Base-by-base conservation (phyloP, 2,113 vertebrate genomes). In the Calidris pugnax region DNA sequence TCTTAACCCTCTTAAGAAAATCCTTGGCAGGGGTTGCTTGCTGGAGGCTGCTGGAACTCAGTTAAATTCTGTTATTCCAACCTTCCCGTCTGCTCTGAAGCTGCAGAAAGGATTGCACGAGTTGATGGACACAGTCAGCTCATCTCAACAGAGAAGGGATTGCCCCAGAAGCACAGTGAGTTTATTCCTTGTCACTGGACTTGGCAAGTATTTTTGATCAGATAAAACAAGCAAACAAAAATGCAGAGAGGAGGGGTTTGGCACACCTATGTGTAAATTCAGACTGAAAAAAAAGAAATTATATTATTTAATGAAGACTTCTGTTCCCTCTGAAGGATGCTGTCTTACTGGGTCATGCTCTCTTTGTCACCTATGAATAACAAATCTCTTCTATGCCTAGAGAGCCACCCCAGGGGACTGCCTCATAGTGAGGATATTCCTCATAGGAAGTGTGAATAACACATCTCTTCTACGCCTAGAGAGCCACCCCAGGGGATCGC, bases 1-100 rank as follows among this genome's bases (percentile, higher is more conserved):
- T 74, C 9, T 35, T 18, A 35, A 1, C 7, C 14, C 6, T 66
- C 33, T 64, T 23, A 50, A 32, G 45, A 80, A 79, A 94, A 56
- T 3, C 12, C 7, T 57, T n/a, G 33, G 30, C 3, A 3, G 10
- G 3, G 2, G 6, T 1, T 3, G 1, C 8, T 55, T 59, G 3
- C 16, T 76, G n/a, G n/a, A 79, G 32, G 4, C n/a, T 75, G 41
- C 45, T 84, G 30, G 21, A 32, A 32, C 11, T 89, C 39, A 10
- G 32, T 12, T 33, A 93, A 88, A 87, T 74, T 21, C 41, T 23
- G 9, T 67, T 17, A 5, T 37, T 14, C 19, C 59, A 79, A 53
- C 55, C 2, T 47, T 69, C 26, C 32, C 39, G 15, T 17, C 55
- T 53, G 30, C 37, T 79, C 2, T 7, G 85, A 60, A 88, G 24